phyloP scores from a whole-genome alignment of 2,888 invertebrate genomes.

The Tolmerus cingulatus region DNA sequence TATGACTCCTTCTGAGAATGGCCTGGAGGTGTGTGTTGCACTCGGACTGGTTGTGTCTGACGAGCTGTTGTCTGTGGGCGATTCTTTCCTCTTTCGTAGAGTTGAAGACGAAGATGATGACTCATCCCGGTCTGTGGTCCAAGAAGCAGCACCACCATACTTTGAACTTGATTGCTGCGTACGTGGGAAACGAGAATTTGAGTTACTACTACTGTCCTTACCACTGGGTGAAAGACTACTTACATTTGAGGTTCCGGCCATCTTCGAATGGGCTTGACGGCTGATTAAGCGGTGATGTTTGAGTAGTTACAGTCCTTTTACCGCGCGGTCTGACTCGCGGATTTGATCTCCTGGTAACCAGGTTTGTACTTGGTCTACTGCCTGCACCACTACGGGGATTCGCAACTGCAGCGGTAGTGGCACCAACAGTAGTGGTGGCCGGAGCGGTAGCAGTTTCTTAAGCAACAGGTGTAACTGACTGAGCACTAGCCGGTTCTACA shows the following conservation, averaged over 20 bases:
- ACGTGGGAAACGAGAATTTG: conserved; percentile 43
- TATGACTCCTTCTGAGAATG: conserved; percentile 11
- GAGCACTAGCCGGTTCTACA: not conserved
- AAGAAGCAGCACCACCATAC: conserved; percentile 31
- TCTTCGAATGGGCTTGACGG: conserved; percentile 66
- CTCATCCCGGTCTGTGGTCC: conserved; percentile 11
- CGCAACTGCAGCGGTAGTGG: not conserved
- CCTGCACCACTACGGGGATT: not conserved
- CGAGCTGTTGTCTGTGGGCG: not conserved
- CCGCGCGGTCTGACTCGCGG: not conserved
- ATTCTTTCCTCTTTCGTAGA: conserved; percentile 37
- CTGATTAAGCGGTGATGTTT: conserved; percentile 48
- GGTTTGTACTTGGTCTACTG: not conserved
- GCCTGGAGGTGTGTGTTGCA: not conserved
- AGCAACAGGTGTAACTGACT: not conserved
- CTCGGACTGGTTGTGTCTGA: conserved; percentile 41
- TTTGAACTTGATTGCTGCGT: conserved; percentile 43
- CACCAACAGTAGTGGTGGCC: not conserved
- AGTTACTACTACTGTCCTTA: conserved; percentile 35
- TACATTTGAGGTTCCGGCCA: conserved; percentile 68
- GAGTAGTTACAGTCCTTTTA: conserved; percentile 42
- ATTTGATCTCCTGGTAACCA: not conserved
- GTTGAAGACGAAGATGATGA: conserved; percentile 43
- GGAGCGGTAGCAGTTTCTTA: not conserved
- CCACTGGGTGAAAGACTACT: conserved; percentile 45